Evolutionary conservation across 2,797 vertebrate species (phyloP), one percentile per base, ranked within the genome.

Genomic region (Tauraco hartlaubi): DNA sequence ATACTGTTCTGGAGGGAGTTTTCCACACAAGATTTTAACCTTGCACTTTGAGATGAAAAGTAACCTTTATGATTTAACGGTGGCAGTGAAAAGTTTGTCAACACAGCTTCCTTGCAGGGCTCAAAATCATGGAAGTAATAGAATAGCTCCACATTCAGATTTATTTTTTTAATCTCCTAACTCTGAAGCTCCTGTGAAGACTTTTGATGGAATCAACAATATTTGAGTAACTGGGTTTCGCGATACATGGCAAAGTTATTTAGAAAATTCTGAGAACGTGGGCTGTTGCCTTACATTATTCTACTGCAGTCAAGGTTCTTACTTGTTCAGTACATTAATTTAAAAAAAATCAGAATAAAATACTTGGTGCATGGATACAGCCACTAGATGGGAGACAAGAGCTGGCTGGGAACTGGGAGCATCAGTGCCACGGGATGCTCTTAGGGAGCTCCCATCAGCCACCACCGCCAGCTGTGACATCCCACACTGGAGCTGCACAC

Each of bases 381-480:
- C 96, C 96, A 73, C 94, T 95, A 97, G 94, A 81, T 97, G 96
- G 95, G 62, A 95, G 94, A 51, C 92, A 75, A 94, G 95, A 93
- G 92, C 93, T 84, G 73, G 21, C 14, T 78, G 86, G 76, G 35
- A 90, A n/a, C 55, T 12, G 35, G 29, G 31, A 95, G 33, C 11
- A 8, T 18, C 39, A 10, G 12, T 14, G 25, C 35, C 25, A 35
- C 1, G 7, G 46, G n/a, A 21, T 29, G 35, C 20, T 2, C 22
- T 48, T 15, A 0, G 9, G 28, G 39, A 92, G 25, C 16, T 69
- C 16, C 43, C 22, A 9, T 31, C 81, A 71, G 75, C 69, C 54
- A 66, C 73, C 44, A 17, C 84, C 2, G 1, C 28, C 68, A 51
- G 86, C 74, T 58, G 84, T 12, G 74, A 51, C 51, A 9, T 2